Conservation (phyloP, 30 jellyfish, hydroid and myxozoan species). For the Catostylus mosaicus region DNA sequence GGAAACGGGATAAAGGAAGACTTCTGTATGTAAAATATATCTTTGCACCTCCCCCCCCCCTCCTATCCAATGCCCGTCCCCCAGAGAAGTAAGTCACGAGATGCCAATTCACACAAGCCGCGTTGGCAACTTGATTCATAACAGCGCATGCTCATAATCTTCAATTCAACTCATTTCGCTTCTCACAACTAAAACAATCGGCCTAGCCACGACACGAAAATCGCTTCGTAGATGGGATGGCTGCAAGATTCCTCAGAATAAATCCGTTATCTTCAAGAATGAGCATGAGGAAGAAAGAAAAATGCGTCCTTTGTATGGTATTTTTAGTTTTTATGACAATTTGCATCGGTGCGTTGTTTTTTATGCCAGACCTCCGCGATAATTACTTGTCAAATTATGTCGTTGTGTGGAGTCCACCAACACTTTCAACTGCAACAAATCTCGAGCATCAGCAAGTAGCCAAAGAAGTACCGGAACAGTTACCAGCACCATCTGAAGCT, state of each 20-base stretch:
- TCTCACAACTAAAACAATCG: neutral
- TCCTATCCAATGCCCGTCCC: too few species aligned
- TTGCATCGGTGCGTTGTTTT: slow-evolving; percentile 83
- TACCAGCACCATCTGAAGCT: slow-evolving; percentile 43
- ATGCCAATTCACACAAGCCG: too few species aligned
- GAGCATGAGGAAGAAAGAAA: slow-evolving; percentile 84
- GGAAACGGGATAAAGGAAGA: too few species aligned
- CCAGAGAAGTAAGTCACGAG: too few species aligned
- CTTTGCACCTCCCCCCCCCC: too few species aligned
- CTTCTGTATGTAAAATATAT: too few species aligned
- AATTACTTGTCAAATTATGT: slow-evolving; percentile 51
- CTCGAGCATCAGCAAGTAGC: neutral
- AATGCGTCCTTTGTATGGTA: slow-evolving; percentile 62
- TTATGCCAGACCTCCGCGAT: slow-evolving; percentile 81
- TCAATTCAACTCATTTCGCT: neutral
- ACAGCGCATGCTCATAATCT: slow-evolving; percentile 6
- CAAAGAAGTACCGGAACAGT: slow-evolving; percentile 14
- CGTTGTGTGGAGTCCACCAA: slow-evolving; percentile 64
- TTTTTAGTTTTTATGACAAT: slow-evolving; percentile 66
- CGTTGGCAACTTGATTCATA: neutral
- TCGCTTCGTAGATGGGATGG: slow-evolving; percentile 24
- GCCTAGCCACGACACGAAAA: slow-evolving; percentile 9
- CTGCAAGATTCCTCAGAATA: slow-evolving; percentile 46
- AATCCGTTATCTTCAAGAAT: slow-evolving; percentile 60
- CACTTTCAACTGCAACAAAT: slow-evolving; percentile 25